Evolutionary conservation across 2,797 vertebrate species (phyloP).

Genomic region (Peromyscus attwateri): DNA sequence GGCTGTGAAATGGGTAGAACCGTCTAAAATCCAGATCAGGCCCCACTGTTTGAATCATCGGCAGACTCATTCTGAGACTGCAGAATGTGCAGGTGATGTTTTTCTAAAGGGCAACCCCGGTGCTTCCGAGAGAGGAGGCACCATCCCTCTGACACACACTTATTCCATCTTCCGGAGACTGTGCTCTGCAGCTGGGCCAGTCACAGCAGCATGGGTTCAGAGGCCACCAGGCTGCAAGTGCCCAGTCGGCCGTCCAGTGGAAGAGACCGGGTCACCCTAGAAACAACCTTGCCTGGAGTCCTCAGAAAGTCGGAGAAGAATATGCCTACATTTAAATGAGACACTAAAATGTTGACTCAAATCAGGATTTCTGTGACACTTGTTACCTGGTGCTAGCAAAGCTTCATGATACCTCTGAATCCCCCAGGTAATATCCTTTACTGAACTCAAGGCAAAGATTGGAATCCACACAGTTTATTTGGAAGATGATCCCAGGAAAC

Average conservation of each 20-base stretch:
- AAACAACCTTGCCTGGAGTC: not conserved
- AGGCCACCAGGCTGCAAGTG: not conserved
- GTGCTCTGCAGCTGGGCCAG: accelerated
- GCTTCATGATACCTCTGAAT: not conserved
- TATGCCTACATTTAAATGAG: not conserved
- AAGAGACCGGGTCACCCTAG: not conserved
- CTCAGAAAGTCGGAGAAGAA: not conserved
- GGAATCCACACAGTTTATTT: not conserved
- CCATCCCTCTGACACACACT: slow-evolving; percentile 10
- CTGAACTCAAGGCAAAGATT: not conserved
- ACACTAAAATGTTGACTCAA: slow-evolving; percentile 11
- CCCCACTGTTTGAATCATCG: not conserved
- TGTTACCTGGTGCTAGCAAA: not conserved
- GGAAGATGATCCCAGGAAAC: not conserved
- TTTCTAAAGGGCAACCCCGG: slow-evolving; percentile 83
- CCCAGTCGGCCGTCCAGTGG: accelerated
- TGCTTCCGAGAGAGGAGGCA: slow-evolving; percentile 44
- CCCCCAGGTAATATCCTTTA: not conserved
- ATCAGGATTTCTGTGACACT: not conserved
- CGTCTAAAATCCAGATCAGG: not conserved
- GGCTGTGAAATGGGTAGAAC: not conserved
- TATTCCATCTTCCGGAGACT: slow-evolving; percentile 23
- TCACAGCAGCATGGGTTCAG: not conserved
- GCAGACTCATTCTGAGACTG: slow-evolving; percentile 79
- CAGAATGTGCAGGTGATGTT: slow-evolving; percentile 70